phyloP scores from a whole-genome alignment of 2,113 vertebrate species.

The Diglossa brunneiventris region DNA sequence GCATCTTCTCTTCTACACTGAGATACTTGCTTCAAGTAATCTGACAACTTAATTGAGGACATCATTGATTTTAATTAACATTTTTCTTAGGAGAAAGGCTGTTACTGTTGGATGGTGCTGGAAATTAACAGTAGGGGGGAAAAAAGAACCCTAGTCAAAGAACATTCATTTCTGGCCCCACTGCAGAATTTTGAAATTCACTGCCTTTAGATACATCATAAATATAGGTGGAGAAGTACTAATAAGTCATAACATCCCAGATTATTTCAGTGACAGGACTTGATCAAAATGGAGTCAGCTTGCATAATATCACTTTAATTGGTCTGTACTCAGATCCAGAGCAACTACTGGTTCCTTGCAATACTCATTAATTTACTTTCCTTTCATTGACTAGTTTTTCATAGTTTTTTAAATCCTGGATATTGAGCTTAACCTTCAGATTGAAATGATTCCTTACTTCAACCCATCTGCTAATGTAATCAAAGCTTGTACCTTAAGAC shows the following conservation, averaged over 20 bases:
- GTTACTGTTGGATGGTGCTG: background rate
- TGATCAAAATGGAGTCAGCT: background rate
- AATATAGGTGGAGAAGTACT: background rate
- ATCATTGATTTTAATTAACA: constrained; percentile 38
- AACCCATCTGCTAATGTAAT: background rate
- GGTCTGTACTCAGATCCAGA: background rate
- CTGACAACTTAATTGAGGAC: constrained; percentile 6
- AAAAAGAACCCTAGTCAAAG: background rate
- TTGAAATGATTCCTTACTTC: background rate
- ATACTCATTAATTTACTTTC: background rate
- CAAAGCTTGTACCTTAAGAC: background rate
- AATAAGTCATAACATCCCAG: background rate
- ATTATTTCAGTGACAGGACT: background rate
- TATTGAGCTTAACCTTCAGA: background rate
- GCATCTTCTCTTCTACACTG: background rate
- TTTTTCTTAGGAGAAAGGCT: constrained; percentile 12
- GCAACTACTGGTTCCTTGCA: background rate
- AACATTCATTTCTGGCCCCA: background rate
- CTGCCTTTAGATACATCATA: background rate
- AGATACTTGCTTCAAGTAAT: background rate
- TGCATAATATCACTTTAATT: background rate
- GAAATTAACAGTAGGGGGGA: background rate
- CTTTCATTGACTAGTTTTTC: background rate
- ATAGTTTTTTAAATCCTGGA: background rate
- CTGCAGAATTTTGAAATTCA: background rate